Conservation (phyloP, 2,888 invertebrate species). For the Ormyrus rosae region DNA sequence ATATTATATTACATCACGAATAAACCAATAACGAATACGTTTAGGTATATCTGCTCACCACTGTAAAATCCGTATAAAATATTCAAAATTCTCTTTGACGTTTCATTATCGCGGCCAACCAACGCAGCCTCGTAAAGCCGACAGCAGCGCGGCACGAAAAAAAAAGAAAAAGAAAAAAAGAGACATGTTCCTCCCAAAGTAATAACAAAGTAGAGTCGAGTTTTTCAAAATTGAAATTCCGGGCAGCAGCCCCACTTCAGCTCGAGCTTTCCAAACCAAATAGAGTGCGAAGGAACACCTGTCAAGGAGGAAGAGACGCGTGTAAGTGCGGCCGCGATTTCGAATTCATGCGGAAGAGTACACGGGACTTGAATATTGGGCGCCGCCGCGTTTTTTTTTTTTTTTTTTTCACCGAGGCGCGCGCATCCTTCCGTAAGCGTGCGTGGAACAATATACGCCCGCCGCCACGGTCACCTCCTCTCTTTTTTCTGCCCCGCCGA, state of each 20-base stretch:
- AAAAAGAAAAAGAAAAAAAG: too few species aligned
- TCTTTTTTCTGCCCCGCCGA: conserved; percentile 20
- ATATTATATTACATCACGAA: too few species aligned
- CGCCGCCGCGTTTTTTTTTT: conserved; percentile 54
- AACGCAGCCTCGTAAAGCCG: too few species aligned
- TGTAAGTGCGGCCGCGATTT: conserved; percentile 21
- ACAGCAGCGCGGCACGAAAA: too few species aligned
- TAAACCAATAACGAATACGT: too few species aligned
- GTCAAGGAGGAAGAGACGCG: conserved; percentile 27
- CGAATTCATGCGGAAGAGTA: conserved; percentile 47
- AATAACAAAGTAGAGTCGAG: too few species aligned
- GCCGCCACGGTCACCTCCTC: neutral
- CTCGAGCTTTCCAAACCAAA: conserved; percentile 24
- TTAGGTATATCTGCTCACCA: too few species aligned
- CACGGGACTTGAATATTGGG: conserved; percentile 61
- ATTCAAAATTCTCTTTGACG: too few species aligned
- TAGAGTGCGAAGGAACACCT: conserved; percentile 40
- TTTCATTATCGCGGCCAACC: too few species aligned
- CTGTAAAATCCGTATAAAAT: too few species aligned
- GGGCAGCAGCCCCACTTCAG: neutral
- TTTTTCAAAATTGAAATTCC: conserved; percentile 20
- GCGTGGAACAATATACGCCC: neutral
- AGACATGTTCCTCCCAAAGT: too few species aligned
- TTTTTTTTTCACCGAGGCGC: conserved; percentile 9
- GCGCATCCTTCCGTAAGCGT: conserved; percentile 15